Percentiles rank a stretch among this genome's conserved stretches.
Evolutionary conservation across 2,797 vertebrate species (phyloP).

Genomic region (Peromyscus melanophrys): DNA sequence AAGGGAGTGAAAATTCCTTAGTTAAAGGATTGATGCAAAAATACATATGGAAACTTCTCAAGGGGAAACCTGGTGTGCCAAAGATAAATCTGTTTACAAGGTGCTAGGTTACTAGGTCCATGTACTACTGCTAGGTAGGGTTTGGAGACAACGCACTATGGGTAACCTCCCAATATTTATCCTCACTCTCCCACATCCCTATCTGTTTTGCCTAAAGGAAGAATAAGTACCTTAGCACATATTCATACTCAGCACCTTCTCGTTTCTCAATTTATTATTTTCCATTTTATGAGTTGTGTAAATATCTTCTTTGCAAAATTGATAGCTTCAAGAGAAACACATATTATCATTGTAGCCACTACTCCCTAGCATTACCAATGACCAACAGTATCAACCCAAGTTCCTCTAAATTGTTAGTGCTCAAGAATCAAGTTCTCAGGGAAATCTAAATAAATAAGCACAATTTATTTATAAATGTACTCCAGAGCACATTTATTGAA

Average conservation of each 20-base stretch:
- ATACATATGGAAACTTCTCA: constrained; percentile 38
- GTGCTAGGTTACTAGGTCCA: background rate
- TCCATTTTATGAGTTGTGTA: background rate
- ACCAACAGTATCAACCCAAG: background rate
- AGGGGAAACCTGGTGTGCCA: background rate
- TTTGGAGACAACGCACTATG: background rate
- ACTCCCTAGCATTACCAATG: background rate
- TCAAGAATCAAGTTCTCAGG: background rate
- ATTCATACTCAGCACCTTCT: background rate
- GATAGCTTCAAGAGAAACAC: background rate
- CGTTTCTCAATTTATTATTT: background rate
- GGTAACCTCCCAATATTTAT: background rate
- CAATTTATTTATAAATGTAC: background rate
- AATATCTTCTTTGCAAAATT: background rate
- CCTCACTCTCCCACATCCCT: background rate
- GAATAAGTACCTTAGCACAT: background rate
- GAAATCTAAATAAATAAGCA: background rate
- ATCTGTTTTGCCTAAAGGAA: background rate
- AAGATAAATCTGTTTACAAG: background rate
- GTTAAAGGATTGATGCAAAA: constrained; percentile 48
- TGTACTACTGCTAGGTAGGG: background rate
- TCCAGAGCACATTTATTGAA: background rate
- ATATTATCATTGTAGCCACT: background rate
- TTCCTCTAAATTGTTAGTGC: background rate
- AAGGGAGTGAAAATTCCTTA: constrained; percentile 51